Percentiles rank a stretch among this genome's conserved stretches.
phyloP scores from a whole-genome alignment of 2,888 invertebrate species.

The Oasisia sp. region DNA sequence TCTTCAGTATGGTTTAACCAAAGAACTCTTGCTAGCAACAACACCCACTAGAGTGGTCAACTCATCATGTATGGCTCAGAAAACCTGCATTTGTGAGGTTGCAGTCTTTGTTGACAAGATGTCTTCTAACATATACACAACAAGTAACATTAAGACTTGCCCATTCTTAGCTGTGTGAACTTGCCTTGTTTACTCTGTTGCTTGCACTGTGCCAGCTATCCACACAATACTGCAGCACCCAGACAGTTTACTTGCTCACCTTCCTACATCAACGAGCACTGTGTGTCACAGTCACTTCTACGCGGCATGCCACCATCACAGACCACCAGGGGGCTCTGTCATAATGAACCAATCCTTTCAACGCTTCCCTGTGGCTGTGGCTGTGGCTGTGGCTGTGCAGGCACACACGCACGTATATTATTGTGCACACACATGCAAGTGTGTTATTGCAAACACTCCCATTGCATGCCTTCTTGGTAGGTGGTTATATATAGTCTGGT shows the following conservation, averaged over 20 bases:
- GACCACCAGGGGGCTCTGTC: not conserved
- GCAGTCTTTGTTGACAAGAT: not conserved
- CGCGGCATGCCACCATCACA: not conserved
- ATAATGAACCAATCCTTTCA: slow-evolving; percentile 12
- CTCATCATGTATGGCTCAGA: not conserved
- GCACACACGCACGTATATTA: not conserved
- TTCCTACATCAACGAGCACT: not conserved
- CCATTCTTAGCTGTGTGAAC: not conserved
- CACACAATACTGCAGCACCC: not conserved
- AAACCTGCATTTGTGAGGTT: not conserved
- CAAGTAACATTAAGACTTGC: not conserved
- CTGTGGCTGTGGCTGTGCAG: not conserved
- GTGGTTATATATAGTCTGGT: not conserved
- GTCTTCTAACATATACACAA: not conserved
- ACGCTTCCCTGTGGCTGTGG: not conserved
- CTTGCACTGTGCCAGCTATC: not conserved
- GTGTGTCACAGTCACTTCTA: not conserved
- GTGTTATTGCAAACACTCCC: not conserved
- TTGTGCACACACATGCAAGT: not conserved
- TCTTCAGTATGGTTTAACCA: not conserved
- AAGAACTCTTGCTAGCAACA: not conserved
- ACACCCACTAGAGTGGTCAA: not conserved
- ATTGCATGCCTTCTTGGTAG: not conserved
- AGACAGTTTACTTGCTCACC: not conserved
- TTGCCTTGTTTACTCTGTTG: not conserved